These are phyloP conservation scores for Leucophenga varia DNA, from an alignment of 1,140 invertebrate species.

Conservation along the genomic window DNA sequence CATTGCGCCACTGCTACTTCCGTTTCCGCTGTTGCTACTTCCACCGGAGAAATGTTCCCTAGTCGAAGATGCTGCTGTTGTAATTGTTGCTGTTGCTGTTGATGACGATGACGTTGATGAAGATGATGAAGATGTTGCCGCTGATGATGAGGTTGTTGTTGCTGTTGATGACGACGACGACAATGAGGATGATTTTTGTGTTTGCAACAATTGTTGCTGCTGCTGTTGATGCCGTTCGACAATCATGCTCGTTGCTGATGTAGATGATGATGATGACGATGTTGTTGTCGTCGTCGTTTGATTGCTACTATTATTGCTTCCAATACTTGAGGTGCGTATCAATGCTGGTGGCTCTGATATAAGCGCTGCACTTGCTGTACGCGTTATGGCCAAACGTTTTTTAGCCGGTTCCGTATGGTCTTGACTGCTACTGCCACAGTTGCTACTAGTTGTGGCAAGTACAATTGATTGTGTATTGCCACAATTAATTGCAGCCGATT, in stretches of 20 bases:
- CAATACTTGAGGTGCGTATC: constrained; percentile 23
- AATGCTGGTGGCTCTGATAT: not conserved
- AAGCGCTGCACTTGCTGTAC: too few relatives aligned
- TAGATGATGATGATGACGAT: constrained; percentile 6
- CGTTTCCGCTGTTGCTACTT: constrained; percentile 10
- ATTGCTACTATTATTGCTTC: constrained; percentile 13
- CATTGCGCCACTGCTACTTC: constrained; percentile 43
- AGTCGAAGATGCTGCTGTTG: not conserved
- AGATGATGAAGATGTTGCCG: constrained; percentile 1
- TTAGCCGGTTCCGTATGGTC: too few relatives aligned
- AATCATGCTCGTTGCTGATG: constrained; percentile 3
- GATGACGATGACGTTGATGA: constrained; percentile 1
- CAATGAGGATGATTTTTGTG: not conserved
- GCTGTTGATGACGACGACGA: constrained; percentile 11
- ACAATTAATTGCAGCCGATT: not conserved
- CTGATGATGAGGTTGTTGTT: not conserved
- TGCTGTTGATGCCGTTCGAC: constrained; percentile 1
- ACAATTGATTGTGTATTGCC: too few relatives aligned
- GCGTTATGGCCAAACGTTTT: not conserved
- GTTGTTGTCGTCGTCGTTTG: constrained; percentile 16
- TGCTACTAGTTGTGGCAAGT: too few relatives aligned
- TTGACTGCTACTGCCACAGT: too few relatives aligned
- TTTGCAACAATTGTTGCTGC: constrained; percentile 2
- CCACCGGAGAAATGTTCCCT: not conserved
- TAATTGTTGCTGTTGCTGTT: constrained; percentile 7